Percentiles rank a stretch among this genome's conserved stretches.
Evolutionary conservation across 2,888 invertebrate species (phyloP).

Genomic region (Eurytoma adleriae): DNA sequence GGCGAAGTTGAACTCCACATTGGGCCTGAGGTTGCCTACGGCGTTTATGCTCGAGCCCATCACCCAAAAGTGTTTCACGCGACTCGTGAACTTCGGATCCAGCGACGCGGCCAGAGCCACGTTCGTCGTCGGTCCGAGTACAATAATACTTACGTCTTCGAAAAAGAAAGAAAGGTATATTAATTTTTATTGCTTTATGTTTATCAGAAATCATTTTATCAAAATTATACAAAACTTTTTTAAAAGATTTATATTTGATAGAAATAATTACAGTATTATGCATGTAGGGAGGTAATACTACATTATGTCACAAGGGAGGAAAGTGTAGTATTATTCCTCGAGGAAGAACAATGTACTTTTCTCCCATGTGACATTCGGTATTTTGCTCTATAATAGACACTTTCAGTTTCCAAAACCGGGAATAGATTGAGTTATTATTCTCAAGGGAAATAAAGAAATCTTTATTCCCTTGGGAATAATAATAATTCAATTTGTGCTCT

Average conservation of each 20-base stretch:
- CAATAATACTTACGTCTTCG: constrained; percentile 73
- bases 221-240: no score
- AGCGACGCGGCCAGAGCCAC: constrained; percentile 77
- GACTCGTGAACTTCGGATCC: constrained; percentile 68
- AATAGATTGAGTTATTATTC: no score
- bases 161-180: background rate
- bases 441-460: no score
- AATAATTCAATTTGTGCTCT: background rate
- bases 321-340: no score
- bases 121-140: constrained; percentile 79
- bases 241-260: no score
- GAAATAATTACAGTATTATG: no score
- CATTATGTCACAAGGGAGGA: background rate
- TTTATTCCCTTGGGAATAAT: background rate
- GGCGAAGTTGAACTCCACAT: constrained; percentile 80
- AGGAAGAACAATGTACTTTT: no score
- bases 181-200: no score
- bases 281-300: background rate
- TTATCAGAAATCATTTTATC: no score
- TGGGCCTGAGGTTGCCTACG: constrained; percentile 49
- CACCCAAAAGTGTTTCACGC: constrained; percentile 69
- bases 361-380: no score
- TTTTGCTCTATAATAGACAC: no score
- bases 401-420: no score
- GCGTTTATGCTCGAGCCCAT: constrained; percentile 71